These are phyloP conservation scores for Monarcha castaneiventris DNA, from an alignment of 2,113 vertebrate species.

Conservation along the genomic window DNA sequence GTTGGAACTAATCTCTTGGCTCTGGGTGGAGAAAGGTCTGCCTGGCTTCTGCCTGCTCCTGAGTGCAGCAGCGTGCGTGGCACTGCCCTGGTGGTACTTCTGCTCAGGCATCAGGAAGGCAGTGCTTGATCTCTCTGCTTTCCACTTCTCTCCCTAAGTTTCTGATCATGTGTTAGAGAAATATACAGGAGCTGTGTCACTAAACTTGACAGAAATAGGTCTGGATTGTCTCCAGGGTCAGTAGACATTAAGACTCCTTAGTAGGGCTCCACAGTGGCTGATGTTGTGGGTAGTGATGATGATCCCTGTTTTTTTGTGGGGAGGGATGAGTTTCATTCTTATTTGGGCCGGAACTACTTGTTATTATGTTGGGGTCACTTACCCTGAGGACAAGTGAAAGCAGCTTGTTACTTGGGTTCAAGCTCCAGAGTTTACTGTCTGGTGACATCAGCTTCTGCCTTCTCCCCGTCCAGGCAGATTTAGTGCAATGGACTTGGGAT, in stretches of 20 bases:
- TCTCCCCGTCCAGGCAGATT: background rate
- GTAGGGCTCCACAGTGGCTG: background rate
- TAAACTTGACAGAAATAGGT: background rate
- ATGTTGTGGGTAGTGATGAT: background rate
- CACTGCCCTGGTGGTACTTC: background rate
- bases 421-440: background rate
- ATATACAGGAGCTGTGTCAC: background rate
- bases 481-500: background rate
- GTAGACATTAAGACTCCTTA: background rate
- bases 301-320: background rate
- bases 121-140: background rate
- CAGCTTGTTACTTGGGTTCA: background rate
- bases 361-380: background rate
- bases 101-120: background rate
- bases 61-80: fast-evolving
- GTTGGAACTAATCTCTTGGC: background rate
- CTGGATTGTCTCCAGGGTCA: background rate
- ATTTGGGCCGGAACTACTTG: background rate
- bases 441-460: background rate
- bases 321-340: background rate
- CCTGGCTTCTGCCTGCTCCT: background rate
- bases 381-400: background rate
- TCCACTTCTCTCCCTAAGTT: background rate
- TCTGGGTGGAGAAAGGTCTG: background rate
- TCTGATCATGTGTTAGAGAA: fast-evolving